Percentiles rank a stretch among this genome's conserved stretches.
Evolutionary conservation across 2,797 vertebrate genomes (phyloP).

Genomic region (Thalassophryne amazonica): DNA sequence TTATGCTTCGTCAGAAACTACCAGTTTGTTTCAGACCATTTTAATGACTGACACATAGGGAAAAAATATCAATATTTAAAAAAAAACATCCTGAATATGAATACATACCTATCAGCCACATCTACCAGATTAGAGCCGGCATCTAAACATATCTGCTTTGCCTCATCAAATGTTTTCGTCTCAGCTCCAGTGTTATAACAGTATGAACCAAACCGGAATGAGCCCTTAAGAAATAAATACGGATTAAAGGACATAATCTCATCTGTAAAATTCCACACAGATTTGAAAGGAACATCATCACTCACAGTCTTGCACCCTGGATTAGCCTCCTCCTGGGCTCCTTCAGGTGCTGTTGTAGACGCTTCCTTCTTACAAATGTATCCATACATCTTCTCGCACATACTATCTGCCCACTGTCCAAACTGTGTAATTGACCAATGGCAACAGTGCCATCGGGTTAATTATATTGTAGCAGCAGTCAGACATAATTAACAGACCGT

Average conservation of each 20-base stretch:
- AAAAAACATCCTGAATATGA: too few relatives aligned
- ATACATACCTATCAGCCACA: slow-evolving; percentile 86
- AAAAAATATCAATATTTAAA: too few relatives aligned
- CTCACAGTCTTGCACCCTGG: slow-evolving; percentile 86
- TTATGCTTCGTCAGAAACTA: neutral
- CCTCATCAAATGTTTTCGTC: slow-evolving; percentile 80
- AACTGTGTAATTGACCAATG: slow-evolving; percentile 73
- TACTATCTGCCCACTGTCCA: slow-evolving; percentile 88
- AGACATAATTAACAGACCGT: neutral
- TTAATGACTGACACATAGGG: neutral
- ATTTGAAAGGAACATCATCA: slow-evolving; percentile 2
- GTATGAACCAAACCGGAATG: slow-evolving; percentile 79
- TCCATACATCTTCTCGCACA: slow-evolving; percentile 82
- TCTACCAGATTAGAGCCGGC: slow-evolving; percentile 78
- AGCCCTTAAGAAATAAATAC: slow-evolving; percentile 75
- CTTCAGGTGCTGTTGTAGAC: slow-evolving; percentile 54
- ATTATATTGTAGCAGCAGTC: neutral
- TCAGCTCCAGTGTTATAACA: slow-evolving; percentile 87
- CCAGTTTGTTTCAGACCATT: neutral
- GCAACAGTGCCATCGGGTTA: neutral
- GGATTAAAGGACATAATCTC: neutral
- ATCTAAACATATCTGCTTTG: slow-evolving; percentile 77
- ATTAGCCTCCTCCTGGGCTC: slow-evolving; percentile 50
- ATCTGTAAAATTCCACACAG: neutral
- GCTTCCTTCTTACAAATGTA: slow-evolving; percentile 93